Percentiles rank a stretch among this genome's conserved stretches.
Conservation (phyloP, 2,888 invertebrate genomes). For the Mantis religiosa region DNA sequence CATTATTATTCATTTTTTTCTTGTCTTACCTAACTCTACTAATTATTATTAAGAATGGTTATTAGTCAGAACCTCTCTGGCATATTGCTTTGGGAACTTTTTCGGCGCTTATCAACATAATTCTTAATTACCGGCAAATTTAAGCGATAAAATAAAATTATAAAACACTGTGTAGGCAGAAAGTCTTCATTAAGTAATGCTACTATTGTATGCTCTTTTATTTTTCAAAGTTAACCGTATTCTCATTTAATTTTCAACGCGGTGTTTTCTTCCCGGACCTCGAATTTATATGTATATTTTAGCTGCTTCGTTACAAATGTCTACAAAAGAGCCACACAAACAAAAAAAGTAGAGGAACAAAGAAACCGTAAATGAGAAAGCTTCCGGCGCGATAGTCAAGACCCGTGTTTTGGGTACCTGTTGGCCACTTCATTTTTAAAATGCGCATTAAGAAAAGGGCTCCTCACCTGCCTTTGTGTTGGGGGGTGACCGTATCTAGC, state of each 20-base stretch:
- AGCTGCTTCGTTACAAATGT: not conserved
- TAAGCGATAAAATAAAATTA: too few relatives aligned
- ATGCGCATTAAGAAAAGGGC: not conserved
- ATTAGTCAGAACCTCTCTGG: too few relatives aligned
- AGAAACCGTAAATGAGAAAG: not conserved
- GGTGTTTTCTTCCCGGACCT: not conserved
- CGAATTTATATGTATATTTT: not conserved
- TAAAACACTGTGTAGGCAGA: too few relatives aligned
- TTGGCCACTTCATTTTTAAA: not conserved
- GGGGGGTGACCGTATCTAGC: not conserved
- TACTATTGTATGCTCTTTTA: not conserved
- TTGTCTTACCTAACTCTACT: too few relatives aligned
- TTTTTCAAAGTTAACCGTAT: not conserved
- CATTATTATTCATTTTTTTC: too few relatives aligned
- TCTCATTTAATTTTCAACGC: not conserved
- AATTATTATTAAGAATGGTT: too few relatives aligned
- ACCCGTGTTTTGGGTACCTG: not conserved
- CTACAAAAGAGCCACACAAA: not conserved
- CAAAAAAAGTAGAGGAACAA: not conserved
- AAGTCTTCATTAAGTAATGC: not conserved
- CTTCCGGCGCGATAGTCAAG: not conserved
- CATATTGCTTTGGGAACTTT: too few relatives aligned
- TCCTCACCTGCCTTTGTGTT: not conserved
- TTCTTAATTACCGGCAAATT: too few relatives aligned
- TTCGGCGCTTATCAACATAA: too few relatives aligned